A percentile compares a stretch with the other conserved stretches of the same genome.
Evolutionary conservation across 2,113 vertebrate species (phyloP).

Genomic region (Enhydra lutris): DNA sequence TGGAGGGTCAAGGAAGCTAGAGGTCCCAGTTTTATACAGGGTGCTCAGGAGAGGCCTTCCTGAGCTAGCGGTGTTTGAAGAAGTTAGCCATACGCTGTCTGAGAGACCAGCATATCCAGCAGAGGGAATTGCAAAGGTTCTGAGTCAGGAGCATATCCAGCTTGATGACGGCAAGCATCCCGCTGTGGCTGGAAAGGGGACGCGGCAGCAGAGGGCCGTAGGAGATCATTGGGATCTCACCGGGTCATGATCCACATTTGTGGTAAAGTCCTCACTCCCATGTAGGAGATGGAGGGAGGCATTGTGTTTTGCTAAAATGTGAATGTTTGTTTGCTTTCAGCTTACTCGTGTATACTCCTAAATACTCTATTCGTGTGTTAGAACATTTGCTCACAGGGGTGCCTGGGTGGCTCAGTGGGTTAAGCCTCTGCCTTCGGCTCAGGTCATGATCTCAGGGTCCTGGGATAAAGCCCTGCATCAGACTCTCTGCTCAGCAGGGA

Average conservation of each 20-base stretch:
- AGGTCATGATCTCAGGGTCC: no score
- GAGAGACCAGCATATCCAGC: no score
- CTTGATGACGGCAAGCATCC: background rate
- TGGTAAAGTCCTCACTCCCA: background rate
- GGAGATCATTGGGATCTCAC: background rate
- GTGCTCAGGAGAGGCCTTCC: background rate
- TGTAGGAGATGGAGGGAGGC: background rate
- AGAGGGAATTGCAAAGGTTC: background rate
- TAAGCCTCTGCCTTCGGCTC: no score
- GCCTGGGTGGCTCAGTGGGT: no score
- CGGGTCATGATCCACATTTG: background rate
- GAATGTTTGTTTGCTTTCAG: background rate
- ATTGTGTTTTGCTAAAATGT: background rate
- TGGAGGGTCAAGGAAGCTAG: background rate
- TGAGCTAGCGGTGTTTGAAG: background rate
- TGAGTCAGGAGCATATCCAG: background rate
- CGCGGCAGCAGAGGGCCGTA: background rate
- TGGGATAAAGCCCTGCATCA: accelerated
- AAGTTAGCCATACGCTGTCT: background rate
- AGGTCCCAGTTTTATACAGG: background rate
- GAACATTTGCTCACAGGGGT: background rate
- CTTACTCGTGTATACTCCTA: background rate
- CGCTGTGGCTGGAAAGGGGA: background rate
- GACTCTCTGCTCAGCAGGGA: no score
- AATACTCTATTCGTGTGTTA: background rate